Evolutionary conservation across 2,113 vertebrate genomes (phyloP), one percentile per base, ranked within the genome.

Genomic region (Phalacrocorax brasilianus): DNA sequence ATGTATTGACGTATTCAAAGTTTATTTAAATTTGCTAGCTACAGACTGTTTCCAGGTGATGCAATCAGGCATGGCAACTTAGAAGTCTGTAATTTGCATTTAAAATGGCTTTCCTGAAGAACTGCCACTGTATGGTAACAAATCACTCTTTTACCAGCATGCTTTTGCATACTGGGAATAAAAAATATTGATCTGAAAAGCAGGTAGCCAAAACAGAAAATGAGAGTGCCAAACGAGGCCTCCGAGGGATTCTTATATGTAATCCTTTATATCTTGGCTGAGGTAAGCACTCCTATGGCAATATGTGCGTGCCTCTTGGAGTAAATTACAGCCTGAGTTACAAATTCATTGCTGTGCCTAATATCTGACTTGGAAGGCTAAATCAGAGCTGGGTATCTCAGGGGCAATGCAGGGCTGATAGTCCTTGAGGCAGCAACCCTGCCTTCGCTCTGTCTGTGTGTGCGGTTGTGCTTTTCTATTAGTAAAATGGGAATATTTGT

Each of bases 241-340:
- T 86, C 24, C 2, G 11, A 58, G 47, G 61, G 42, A 32, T 33
- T 52, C 24, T 9, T 49, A 1, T 5, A 1, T 30, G 9, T 45
- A 27, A 73, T 62, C 53, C 33, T 2, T 73, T 22, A 6, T 40
- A 11, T 55, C 24, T 67, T 30, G 72, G 9, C 20, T 26, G 23
- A 49, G 65, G 59, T 66, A 72, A 67, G 15, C 5, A 6, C 17
- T 70, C 20, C 32, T 45, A 5, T 2, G 6, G 58, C 50, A 42
- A 7, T 24, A 21, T 6, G 13, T 9, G 24, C 0, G 1, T n/a
- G 19, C 11, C 19, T 40, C 15, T 49, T 35, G 1, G 58, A 42
- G 52, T 44, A 33, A 42, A 53, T 72, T 27, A 5, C 53, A 61
- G 45, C 40, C 27, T 44, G 7, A 12, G 52, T 44, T 67, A 19